Evolutionary conservation across 2,797 vertebrate genomes (phyloP), one percentile per base, ranked within the genome.

Genomic region (Darevskia mixta): DNA sequence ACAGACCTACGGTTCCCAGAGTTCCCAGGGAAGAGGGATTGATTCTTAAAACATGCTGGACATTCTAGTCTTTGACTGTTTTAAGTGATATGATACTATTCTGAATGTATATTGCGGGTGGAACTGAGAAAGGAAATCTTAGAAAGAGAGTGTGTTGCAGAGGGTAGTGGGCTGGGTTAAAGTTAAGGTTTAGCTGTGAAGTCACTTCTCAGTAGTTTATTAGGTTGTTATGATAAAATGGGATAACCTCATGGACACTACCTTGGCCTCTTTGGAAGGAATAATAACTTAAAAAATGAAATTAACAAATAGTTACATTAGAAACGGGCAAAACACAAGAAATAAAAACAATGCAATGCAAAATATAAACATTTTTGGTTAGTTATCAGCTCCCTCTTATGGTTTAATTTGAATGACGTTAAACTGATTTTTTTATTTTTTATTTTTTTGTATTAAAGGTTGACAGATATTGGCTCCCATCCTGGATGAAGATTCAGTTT

Each of bases 391-490:
- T 80, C 35, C 18, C 27, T n/a, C 83, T 82, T 86, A 78, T 35
- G 43, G 77, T 67, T 38, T 49, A 32, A 69, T 61, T 8, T 73
- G 49, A 17, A 2, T n/a, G 73, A 17, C 75, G 55, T 79, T 29
- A 8, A 79, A 81, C 61, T 4, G 72, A 83, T 49, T 49, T 55
- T 7, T 43, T 43, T 5, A 1, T 43, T 43, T 43, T 92, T 38
- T 38, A 38, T 35, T 38, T 90, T 83, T 94, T 91, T 58, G 58
- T 91, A 27, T 94, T 95, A 90, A 43, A 86, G 55, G 89, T 84
- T 90, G 87, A 89, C 66, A 90, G 87, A 92, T 86, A 85, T 83
- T 89, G 87, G 93, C 94, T 93, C 90, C 91, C 88, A 87, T 95
- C 85, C 89, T 92, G 78, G 82, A 87, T 67, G 38, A 90, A 89